phyloP scores from a whole-genome alignment of 2,113 vertebrate genomes.

The Percina caprodes region DNA sequence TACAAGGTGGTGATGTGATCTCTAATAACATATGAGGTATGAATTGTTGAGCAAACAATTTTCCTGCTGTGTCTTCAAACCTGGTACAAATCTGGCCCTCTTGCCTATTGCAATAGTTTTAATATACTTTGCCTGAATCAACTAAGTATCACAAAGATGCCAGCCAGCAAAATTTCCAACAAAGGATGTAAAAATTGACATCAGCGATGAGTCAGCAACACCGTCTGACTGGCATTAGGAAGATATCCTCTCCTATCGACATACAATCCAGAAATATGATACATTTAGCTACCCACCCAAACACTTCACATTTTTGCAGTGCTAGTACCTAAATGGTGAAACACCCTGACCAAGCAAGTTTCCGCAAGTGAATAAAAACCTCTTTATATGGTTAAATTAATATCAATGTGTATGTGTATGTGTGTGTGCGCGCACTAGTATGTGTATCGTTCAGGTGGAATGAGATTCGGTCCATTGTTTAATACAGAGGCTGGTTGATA shows the following conservation, averaged over 20 bases:
- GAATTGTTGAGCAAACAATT: neutral
- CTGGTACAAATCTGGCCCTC: conserved; percentile 28
- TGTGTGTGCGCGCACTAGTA: neutral
- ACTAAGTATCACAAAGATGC: conserved; percentile 57
- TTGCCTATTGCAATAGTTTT: conserved; percentile 11
- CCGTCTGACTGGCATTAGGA: conserved; percentile 57
- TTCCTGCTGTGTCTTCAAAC: conserved; percentile 11
- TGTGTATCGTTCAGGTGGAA: conserved; percentile 50
- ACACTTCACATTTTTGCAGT: conserved; percentile 76
- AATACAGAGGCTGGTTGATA: conserved; percentile 63
- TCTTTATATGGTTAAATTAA: conserved; percentile 66
- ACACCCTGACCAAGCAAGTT: conserved; percentile 73
- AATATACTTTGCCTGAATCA: conserved; percentile 42
- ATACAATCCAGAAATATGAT: conserved; percentile 73
- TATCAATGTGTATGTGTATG: conserved; percentile 32
- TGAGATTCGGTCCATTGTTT: conserved; percentile 63
- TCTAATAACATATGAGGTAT: conserved; percentile 9
- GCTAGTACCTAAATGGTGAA: conserved; percentile 60
- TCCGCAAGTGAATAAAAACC: conserved; percentile 59
- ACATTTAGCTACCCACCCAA: conserved; percentile 72
- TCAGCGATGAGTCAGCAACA: conserved; percentile 70
- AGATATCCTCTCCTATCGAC: conserved; percentile 67
- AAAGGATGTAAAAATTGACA: conserved; percentile 70
- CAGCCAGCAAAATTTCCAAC: conserved; percentile 68
- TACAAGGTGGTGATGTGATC: conserved; percentile 18